Base-by-base conservation (phyloP, 2,797 vertebrate genomes). In the Hippopotamyrus pictus region DNA sequence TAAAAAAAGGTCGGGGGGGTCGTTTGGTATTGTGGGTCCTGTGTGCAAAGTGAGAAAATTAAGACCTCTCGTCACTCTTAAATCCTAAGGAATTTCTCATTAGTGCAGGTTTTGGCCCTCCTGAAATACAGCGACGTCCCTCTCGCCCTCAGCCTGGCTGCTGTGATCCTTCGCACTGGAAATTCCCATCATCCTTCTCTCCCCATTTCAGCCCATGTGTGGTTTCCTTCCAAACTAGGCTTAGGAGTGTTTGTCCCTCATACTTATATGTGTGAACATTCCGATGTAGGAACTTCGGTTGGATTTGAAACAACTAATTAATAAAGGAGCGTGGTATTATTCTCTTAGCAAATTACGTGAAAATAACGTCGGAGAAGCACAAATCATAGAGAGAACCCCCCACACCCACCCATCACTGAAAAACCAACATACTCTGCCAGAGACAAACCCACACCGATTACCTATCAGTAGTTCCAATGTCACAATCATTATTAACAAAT, bases 61-160 rank as follows among this genome's bases (percentile, higher is more conserved):
- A 89, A 89, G 82, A 85, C 88, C 79, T 86, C 88, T 89, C 33
- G 4, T 86, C 88, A 37, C 57, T 83, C 65, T 86, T 86, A 89
- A 89, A 86, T 86, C 82, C 82, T 59, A 25, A 86, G 88, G 88
- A 89, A 89, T 89, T 89, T 89, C 82, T 86, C 51, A 86, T 86
- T 89, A 86, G 19, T 44, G 9, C 12, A 41, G 48, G 88, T 79
- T 62, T 54, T 33, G 76, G 17, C 0, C 5, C 46, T 50, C 8
- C 5, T 19, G 14, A 76, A 41, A 9, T 19, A 17, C 69, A 8
- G 73, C 37, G 1, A 44, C 17, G 2, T 76, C 69, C 14, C 69
- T 37, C 33, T 79, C 37, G 3, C 65, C 65, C 65, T 1, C 22
- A 41, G 33, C 33, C 29, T 41, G 69, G 69, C 33, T 5, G 2